Evolutionary conservation across 2,888 invertebrate genomes (phyloP).

Genomic region (Idaea straminata): DNA sequence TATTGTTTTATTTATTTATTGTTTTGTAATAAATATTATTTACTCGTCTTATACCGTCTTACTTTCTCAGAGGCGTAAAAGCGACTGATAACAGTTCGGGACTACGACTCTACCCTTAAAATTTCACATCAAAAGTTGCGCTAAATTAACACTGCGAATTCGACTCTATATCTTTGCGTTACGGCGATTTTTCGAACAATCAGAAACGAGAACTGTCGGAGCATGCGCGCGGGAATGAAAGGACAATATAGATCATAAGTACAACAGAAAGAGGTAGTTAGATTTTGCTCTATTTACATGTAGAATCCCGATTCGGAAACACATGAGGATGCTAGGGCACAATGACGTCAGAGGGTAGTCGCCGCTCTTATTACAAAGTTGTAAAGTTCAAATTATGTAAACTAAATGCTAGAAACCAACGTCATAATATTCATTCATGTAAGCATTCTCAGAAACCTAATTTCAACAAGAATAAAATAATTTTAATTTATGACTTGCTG

Average conservation of each 20-base stretch:
- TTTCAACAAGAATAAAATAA: not conserved
- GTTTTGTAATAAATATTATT: not conserved
- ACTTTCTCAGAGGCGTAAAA: conserved; percentile 30
- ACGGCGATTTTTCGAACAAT: conserved; percentile 44
- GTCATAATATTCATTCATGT: not conserved
- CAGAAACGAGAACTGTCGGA: conserved; percentile 30
- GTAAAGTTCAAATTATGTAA: not conserved
- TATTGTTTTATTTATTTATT: not conserved
- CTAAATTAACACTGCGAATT: conserved; percentile 19
- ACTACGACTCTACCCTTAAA: conserved; percentile 34
- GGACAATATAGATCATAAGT: conserved; percentile 18
- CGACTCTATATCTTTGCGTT: conserved; percentile 37
- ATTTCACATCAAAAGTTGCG: conserved; percentile 17
- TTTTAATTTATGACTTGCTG: too few species aligned
- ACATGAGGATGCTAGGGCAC: conserved; percentile 29
- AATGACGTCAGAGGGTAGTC: conserved; percentile 24
- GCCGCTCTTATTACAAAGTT: not conserved
- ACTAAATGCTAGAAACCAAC: not conserved
- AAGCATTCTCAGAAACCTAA: conserved; percentile 4
- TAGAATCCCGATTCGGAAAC: conserved; percentile 34
- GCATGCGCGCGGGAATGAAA: conserved; percentile 61
- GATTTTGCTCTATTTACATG: conserved; percentile 33
- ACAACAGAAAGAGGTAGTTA: conserved; percentile 35
- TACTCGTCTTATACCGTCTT: conserved; percentile 27
- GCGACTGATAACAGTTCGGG: conserved; percentile 51